phyloP scores from a whole-genome alignment of 2,888 invertebrate genomes.

The Desoria tigrina region DNA sequence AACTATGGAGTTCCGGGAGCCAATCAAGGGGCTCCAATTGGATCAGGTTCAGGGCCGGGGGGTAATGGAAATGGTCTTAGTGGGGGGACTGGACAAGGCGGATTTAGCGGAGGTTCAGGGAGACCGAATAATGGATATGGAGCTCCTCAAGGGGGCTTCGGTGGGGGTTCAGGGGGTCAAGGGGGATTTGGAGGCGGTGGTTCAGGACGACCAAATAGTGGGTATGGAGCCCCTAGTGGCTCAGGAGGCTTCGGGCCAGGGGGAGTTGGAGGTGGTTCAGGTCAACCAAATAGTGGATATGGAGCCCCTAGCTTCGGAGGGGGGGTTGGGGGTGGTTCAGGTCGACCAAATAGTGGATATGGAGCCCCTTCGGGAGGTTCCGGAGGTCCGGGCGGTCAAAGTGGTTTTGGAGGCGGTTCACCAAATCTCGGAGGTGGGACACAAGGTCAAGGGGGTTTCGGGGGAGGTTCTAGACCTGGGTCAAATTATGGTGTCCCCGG shows the following conservation, averaged over 20 bases:
- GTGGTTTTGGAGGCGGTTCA: slow-evolving; percentile 7
- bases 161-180: no score
- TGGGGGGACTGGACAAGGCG: slow-evolving; percentile 17
- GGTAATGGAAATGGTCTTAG: not conserved
- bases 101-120: slow-evolving; percentile 1
- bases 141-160: slow-evolving; percentile 5
- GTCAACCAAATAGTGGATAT: slow-evolving; percentile 1
- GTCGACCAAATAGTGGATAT: not conserved
- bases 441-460: not conserved
- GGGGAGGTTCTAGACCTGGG: not conserved
- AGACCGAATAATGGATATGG: slow-evolving; percentile 11
- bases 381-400: slow-evolving; percentile 18
- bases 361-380: not conserved
- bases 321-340: not conserved
- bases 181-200: slow-evolving; percentile 4
- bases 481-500: slow-evolving; percentile 11
- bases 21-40: slow-evolving; percentile 13
- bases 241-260: slow-evolving; percentile 14
- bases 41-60: not conserved
- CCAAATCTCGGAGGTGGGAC: no score
- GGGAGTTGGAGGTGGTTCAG: not conserved
- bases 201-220: slow-evolving; percentile 3
- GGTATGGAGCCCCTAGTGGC: not conserved
- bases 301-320: slow-evolving; percentile 11
- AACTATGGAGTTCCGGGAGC: slow-evolving; percentile 12